A percentile compares a stretch with the other conserved stretches of the same genome.
These are phyloP conservation scores for Nomada fucata DNA, from an alignment of 2,888 invertebrate genomes.

Conservation along the genomic window DNA sequence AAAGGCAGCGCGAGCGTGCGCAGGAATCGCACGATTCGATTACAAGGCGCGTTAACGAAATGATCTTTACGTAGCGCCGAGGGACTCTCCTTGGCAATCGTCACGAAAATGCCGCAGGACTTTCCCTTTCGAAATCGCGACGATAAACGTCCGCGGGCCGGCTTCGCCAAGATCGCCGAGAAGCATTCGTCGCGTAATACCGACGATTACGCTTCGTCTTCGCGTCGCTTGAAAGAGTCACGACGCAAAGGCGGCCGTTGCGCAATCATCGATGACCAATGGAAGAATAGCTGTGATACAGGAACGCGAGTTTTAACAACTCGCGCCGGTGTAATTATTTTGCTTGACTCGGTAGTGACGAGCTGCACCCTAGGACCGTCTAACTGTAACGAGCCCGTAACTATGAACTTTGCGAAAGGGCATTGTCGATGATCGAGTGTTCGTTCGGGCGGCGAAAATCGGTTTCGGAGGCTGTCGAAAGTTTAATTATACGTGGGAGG, in stretches of 20 bases:
- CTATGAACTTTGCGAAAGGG: neutral
- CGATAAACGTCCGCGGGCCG: slow-evolving; percentile 16
- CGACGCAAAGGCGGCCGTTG: slow-evolving; percentile 25
- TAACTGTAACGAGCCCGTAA: slow-evolving; percentile 16
- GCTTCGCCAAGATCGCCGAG: slow-evolving; percentile 22
- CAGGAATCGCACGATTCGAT: neutral
- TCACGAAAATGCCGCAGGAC: neutral
- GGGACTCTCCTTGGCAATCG: neutral
- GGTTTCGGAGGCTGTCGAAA: neutral
- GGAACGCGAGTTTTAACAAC: slow-evolving; percentile 17
- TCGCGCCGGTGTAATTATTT: slow-evolving; percentile 38
- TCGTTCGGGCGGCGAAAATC: neutral
- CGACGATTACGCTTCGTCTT: slow-evolving; percentile 32
- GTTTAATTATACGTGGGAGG: neutral
- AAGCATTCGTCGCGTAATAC: slow-evolving; percentile 24
- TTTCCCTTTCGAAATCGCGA: slow-evolving; percentile 54
- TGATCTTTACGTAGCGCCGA: neutral
- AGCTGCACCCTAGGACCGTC: slow-evolving; percentile 8
- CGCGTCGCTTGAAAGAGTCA: slow-evolving; percentile 5
- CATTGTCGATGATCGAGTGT: neutral
- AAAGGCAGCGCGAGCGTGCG: no score
- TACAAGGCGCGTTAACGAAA: neutral
- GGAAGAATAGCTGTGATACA: slow-evolving; percentile 43
- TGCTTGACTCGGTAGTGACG: slow-evolving; percentile 15
- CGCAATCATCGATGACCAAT: slow-evolving; percentile 44